These are phyloP conservation scores for Micronycteris hirsuta DNA, from an alignment of 2,113 vertebrate species.

Conservation along the genomic window DNA sequence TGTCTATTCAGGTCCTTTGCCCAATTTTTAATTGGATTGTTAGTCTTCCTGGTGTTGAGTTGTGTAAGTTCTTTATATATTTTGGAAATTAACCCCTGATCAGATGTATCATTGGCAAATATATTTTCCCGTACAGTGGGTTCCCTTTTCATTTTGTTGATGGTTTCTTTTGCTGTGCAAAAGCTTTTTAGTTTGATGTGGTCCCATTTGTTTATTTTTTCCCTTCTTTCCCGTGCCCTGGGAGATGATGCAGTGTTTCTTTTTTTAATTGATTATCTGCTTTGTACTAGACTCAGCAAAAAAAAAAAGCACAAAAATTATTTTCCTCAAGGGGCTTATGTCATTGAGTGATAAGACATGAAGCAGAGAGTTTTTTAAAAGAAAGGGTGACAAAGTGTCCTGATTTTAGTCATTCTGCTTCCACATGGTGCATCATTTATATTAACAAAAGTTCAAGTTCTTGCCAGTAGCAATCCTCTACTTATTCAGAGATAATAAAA, in stretches of 20 bases:
- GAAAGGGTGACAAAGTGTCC: neutral
- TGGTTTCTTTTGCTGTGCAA: too few relatives aligned
- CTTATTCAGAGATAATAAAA: neutral
- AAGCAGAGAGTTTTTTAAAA: neutral
- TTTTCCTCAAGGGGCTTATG: neutral
- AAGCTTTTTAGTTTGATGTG: too few relatives aligned
- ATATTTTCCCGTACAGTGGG: too few relatives aligned
- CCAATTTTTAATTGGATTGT: too few relatives aligned
- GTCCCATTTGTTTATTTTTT: too few relatives aligned
- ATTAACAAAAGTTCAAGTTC: neutral
- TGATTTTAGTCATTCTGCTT: neutral
- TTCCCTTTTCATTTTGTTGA: too few relatives aligned
- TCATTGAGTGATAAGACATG: neutral
- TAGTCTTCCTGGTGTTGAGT: too few relatives aligned
- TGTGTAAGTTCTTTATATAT: too few relatives aligned
- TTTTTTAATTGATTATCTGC: conserved; percentile 36
- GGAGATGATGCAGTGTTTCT: neutral
- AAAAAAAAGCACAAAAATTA: neutral
- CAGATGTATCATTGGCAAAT: too few relatives aligned
- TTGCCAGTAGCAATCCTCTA: neutral
- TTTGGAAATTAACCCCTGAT: too few relatives aligned
- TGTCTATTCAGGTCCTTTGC: too few relatives aligned
- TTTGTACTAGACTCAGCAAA: neutral
- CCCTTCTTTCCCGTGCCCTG: too few relatives aligned
- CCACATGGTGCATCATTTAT: neutral